These are phyloP conservation scores for Tiphia femorata DNA, from an alignment of 2,888 invertebrate species.

Conservation along the genomic window DNA sequence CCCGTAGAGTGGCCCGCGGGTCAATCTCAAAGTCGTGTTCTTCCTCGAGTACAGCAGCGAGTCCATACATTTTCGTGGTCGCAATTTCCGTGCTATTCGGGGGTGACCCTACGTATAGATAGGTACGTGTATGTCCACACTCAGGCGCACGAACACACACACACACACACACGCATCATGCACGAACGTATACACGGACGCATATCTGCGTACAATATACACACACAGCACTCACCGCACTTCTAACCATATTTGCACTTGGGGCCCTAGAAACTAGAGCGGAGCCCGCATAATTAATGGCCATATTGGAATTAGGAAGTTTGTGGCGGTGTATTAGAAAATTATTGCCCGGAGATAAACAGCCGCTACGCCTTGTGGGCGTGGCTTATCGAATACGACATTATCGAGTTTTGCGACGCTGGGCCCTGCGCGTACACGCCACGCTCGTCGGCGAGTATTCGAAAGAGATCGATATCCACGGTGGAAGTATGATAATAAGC, in stretches of 20 bases:
- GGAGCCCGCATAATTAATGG: constrained; percentile 45
- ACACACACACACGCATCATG: too few species aligned
- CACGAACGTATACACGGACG: not conserved
- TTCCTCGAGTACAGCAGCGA: constrained; percentile 7
- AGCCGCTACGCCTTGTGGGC: constrained; percentile 3
- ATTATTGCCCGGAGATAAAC: constrained; percentile 38
- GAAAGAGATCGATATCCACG: too few species aligned
- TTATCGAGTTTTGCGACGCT: constrained; percentile 6
- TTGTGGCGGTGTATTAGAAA: constrained; percentile 39
- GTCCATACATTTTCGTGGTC: constrained; percentile 26
- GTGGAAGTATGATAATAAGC: too few species aligned
- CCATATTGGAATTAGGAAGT: constrained; percentile 47
- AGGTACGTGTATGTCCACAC: too few species aligned
- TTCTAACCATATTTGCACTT: constrained; percentile 36
- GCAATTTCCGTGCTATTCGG: constrained; percentile 33
- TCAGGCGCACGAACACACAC: too few species aligned
- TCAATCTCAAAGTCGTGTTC: constrained; percentile 21
- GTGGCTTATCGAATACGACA: not conserved
- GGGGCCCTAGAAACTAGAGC: constrained; percentile 39
- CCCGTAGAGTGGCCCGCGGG: constrained; percentile 14
- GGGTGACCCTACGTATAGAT: constrained; percentile 21
- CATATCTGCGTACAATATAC: too few species aligned
- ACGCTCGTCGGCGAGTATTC: too few species aligned
- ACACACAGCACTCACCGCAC: constrained; percentile 19
- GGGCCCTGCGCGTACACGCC: too few species aligned